Conservation (phyloP, 2,888 invertebrate species). For the Noctuana brunneofusca region DNA sequence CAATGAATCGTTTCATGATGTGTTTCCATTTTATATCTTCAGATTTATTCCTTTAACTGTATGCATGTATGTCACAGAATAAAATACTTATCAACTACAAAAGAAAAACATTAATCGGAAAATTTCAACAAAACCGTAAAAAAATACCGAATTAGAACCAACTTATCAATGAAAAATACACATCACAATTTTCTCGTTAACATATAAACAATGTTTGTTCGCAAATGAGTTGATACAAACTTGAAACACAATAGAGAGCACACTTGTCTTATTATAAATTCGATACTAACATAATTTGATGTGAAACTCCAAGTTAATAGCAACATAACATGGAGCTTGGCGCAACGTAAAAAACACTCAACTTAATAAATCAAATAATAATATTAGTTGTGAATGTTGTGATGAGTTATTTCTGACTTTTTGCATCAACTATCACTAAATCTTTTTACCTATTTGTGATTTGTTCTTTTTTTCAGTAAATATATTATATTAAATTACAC, state of each 20-base stretch:
- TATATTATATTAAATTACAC: no score
- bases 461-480: no score
- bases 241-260: not conserved
- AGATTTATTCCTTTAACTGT: not conserved
- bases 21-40: not conserved
- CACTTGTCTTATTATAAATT: conserved; percentile 1
- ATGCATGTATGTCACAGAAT: no score
- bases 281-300: not conserved
- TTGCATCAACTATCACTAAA: no score
- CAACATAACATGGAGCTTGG: not conserved
- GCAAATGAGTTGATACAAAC: not conserved
- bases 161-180: no score
- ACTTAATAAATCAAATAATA: not conserved
- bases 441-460: no score
- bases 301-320: not conserved
- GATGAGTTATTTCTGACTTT: no score
- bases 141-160: not conserved
- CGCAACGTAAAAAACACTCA: not conserved
- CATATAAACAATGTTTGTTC: not conserved
- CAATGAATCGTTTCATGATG: no score
- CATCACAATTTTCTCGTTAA: not conserved
- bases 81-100: no score
- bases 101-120: no score
- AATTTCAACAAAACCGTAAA: not conserved
- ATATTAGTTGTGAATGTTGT: no score